Conservation (phyloP, 2,888 invertebrate genomes). For the Galerucella nymphaeae region DNA sequence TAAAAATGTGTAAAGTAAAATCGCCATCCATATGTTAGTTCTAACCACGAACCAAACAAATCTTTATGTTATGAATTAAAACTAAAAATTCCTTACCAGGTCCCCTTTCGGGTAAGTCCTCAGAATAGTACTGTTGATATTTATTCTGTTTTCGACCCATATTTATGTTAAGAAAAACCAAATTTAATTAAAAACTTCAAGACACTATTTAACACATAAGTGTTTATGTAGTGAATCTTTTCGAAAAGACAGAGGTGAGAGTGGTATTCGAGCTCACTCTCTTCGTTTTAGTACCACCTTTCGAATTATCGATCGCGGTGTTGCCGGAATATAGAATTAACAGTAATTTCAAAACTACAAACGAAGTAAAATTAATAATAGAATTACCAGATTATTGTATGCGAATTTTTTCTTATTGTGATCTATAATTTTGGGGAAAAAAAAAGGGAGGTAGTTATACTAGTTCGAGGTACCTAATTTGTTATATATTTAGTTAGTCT, state of each 20-base stretch:
- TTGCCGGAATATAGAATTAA: neutral
- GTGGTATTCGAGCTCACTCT: neutral
- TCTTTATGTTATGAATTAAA: constrained; percentile 16
- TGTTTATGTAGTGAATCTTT: constrained; percentile 2
- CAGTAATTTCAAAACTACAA: neutral
- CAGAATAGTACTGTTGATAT: constrained; percentile 56
- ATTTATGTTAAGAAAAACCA: constrained; percentile 42
- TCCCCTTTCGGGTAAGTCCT: constrained; percentile 66
- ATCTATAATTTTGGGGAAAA: too few relatives aligned
- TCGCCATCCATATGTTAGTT: constrained; percentile 35
- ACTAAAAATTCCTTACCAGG: constrained; percentile 67
- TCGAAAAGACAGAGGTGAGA: neutral
- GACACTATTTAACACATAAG: constrained; percentile 18
- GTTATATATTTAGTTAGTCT: neutral
- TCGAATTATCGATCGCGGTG: neutral
- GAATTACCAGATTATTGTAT: neutral
- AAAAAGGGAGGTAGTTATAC: too few relatives aligned
- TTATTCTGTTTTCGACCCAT: constrained; percentile 66
- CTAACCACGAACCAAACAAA: constrained; percentile 2
- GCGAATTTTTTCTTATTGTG: too few relatives aligned
- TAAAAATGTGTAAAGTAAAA: neutral
- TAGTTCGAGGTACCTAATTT: neutral
- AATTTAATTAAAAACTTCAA: constrained; percentile 6
- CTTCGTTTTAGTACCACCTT: constrained; percentile 6
- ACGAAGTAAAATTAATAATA: neutral